Evolutionary conservation across 2,797 vertebrate genomes (phyloP), one percentile per base, ranked within the genome.

Genomic region (Sebastes matsubarae): DNA sequence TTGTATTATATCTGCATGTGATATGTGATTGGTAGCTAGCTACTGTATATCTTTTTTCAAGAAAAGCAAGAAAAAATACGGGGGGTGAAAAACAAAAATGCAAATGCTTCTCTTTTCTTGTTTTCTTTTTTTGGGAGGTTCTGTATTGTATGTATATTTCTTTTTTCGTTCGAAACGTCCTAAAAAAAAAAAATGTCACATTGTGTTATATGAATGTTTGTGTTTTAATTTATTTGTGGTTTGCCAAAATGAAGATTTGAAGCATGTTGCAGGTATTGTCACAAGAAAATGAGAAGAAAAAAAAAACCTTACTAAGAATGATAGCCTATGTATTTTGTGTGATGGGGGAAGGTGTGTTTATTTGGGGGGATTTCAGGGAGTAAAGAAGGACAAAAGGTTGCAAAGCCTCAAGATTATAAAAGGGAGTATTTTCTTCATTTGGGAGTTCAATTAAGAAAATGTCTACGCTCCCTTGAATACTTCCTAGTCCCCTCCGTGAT

Each of bases 1-100:
- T 96, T 97, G 95, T 96, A 96, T 93, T 96, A 96, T 96, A 97
- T 95, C 94, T 96, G 96, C 96, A 97, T 97, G 96, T 96, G 93
- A 95, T 93, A 91, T 82, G 96, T 97, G 95, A 95, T 96, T 96
- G 93, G 95, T 97, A 96, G 95, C 93, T 95, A 96, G 95, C 93
- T 92, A 92, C 93, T 94, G 92, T 95, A 93, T 92, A 94, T 94
- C 88, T 92, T 93, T 93, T 94, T 94, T 90, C 83, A 90, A 55
- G 68, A 57, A 32, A 68, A 94, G 87, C 69, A 87, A 93, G 89
- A 91, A 94, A 95, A 93, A 85, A 92, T 25, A 61, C 2, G 65
- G 74, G 69, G 3, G 75, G 64, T 46, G 42, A 46, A 82, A 85
- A 89, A 89, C 66, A 87, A 92, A 91, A 93, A 85, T 88, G 89